Percentiles rank a stretch among this genome's conserved stretches.
Evolutionary conservation across 2,888 invertebrate genomes (phyloP).

Genomic region (Lysandra coridon): DNA sequence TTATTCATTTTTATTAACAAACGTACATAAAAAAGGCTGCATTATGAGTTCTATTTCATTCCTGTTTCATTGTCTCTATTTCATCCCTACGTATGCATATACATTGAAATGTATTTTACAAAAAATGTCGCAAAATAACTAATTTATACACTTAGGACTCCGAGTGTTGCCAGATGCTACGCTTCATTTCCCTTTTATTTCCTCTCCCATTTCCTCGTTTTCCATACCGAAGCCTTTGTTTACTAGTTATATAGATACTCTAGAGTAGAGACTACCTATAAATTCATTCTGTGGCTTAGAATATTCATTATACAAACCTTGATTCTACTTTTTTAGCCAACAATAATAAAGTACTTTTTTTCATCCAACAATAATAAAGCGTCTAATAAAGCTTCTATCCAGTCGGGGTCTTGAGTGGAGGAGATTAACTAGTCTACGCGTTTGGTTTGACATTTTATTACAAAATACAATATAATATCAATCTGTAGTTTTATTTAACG

Average conservation of each 20-base stretch:
- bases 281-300: not conserved
- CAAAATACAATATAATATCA: no score
- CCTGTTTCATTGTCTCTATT: not conserved
- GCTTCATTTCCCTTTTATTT: constrained; percentile 26
- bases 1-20: no score
- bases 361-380: no score
- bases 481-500: no score
- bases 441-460: no score
- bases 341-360: no score
- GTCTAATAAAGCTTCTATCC: no score
- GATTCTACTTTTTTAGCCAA: no score
- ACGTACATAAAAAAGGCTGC: no score
- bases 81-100: not conserved
- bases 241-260: not conserved
- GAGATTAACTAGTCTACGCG: no score
- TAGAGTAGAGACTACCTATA: not conserved
- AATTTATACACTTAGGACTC: constrained; percentile 4
- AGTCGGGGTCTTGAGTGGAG: no score
- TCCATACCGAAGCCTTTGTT: constrained; percentile 11
- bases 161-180: constrained; percentile 10
- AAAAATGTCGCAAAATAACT: constrained; percentile 8
- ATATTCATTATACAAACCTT: not conserved
- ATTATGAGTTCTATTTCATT: not conserved
- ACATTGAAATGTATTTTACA: not conserved
- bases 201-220: constrained; percentile 20